Percentiles rank a stretch among this genome's conserved stretches.
phyloP scores from a whole-genome alignment of 1,140 invertebrate genomes.

The Drosophila jambulina region DNA sequence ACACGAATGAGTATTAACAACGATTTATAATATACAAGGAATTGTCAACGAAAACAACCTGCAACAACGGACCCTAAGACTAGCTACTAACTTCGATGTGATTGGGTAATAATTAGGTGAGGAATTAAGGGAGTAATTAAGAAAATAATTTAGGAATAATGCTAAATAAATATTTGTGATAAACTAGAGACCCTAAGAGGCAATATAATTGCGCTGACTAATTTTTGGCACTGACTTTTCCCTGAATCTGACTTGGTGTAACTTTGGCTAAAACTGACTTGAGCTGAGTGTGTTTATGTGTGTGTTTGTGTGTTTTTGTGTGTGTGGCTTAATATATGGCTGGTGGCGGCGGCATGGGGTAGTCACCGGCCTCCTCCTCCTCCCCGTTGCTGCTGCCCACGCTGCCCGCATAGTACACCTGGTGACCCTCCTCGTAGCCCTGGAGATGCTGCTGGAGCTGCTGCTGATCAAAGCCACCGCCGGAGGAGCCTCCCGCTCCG shows the following conservation, averaged over 20 bases:
- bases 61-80: constrained; percentile 38
- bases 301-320: too few relatives aligned
- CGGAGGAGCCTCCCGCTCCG: neutral
- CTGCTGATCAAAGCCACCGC: constrained; percentile 63
- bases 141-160: constrained; percentile 4
- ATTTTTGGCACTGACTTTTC: constrained; percentile 81
- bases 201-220: constrained; percentile 81
- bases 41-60: constrained; percentile 57
- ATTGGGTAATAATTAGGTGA: neutral
- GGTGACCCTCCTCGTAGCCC: constrained; percentile 56
- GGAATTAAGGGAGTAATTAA: constrained; percentile 6
- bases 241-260: constrained; percentile 50
- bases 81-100: constrained; percentile 41
- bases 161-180: constrained; percentile 36
- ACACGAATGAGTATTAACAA: constrained; percentile 62
- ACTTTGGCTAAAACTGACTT: constrained; percentile 46
- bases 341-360: constrained; percentile 33
- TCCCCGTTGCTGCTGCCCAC: constrained; percentile 73
- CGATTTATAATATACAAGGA: constrained; percentile 50
- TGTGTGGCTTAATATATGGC: constrained; percentile 46
- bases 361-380: constrained; percentile 65
- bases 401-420: constrained; percentile 74
- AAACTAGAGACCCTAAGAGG: constrained; percentile 58
- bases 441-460: constrained; percentile 74
- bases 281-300: neutral